phyloP scores from a whole-genome alignment of 64 coral and sea anemone species.

The Montipora efflorescens region DNA sequence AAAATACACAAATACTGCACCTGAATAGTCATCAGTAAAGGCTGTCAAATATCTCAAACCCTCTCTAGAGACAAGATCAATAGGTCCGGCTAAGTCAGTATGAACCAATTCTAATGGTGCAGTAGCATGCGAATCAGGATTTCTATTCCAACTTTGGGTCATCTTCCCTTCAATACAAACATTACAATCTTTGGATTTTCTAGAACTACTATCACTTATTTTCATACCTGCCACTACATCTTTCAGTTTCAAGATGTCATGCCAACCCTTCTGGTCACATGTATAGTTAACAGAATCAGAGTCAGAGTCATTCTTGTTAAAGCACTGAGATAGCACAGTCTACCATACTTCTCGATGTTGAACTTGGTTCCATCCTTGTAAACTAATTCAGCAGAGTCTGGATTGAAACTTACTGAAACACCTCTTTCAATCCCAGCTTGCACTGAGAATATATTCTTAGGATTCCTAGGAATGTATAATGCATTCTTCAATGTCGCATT shows the following conservation, averaged over 20 bases:
- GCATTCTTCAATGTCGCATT: conserved; percentile 46
- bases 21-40: conserved; percentile 55
- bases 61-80: conserved; percentile 36
- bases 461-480: conserved; percentile 24
- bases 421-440: conserved; percentile 67
- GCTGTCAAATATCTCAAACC: conserved; percentile 46
- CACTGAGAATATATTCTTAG: conserved; percentile 82
- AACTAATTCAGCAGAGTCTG: conserved; percentile 60
- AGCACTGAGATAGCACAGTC: conserved; percentile 63
- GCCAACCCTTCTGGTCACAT: conserved; percentile 39
- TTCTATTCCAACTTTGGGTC: conserved; percentile 48
- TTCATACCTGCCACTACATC: conserved; percentile 80
- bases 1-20: conserved; percentile 31
- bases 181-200: conserved; percentile 36
- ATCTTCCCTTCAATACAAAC: conserved; percentile 52
- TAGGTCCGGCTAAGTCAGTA: conserved; percentile 9
- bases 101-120: conserved; percentile 55
- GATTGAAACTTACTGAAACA: conserved; percentile 57
- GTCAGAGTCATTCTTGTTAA: conserved; percentile 49
- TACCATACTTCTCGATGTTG: conserved; percentile 36
- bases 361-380: conserved; percentile 77
- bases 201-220: conserved; percentile 17
- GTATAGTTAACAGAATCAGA: conserved; percentile 63
- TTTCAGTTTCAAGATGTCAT: conserved; percentile 70
- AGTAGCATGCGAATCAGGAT: conserved; percentile 43